phyloP scores from a whole-genome alignment of 1,140 invertebrate genomes.

The Thalassaphorura encarpata region DNA sequence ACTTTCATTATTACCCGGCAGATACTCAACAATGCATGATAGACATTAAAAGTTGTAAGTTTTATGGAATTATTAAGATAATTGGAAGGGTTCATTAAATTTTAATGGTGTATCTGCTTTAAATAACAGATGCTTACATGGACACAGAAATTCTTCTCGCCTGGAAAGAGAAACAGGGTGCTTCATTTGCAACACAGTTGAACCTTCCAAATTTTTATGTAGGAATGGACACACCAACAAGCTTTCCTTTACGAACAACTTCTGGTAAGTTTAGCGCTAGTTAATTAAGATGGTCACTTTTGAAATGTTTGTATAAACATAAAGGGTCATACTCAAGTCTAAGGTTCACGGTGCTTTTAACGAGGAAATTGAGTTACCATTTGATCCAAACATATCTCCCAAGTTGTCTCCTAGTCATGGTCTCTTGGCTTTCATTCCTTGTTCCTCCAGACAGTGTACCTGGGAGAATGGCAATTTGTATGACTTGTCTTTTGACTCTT shows the following conservation, averaged over 20 bases:
- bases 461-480: conserved; percentile 47
- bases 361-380: conserved; percentile 48
- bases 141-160: not conserved
- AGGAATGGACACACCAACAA: not conserved
- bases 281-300: not conserved
- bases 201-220: conserved; percentile 3
- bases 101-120: not conserved
- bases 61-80: not conserved
- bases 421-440: conserved; percentile 55
- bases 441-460: conserved; percentile 53
- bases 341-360: conserved; percentile 40
- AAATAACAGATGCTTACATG: not conserved
- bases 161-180: not conserved
- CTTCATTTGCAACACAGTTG: not conserved
- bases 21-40: conserved; percentile 6
- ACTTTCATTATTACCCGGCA: conserved; percentile 9
- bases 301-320: not conserved
- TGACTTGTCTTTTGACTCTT: conserved; percentile 50
- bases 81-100: not conserved
- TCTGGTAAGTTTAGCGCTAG: not conserved
- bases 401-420: conserved; percentile 51
- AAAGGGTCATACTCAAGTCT: conserved; percentile 3
- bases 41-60: conserved; percentile 10
- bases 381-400: conserved; percentile 52
- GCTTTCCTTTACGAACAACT: not conserved